A percentile compares a stretch with the other conserved stretches of the same genome.
These are phyloP conservation scores for Epinotia ramella DNA, from an alignment of 2,888 invertebrate genomes.

Conservation along the genomic window DNA sequence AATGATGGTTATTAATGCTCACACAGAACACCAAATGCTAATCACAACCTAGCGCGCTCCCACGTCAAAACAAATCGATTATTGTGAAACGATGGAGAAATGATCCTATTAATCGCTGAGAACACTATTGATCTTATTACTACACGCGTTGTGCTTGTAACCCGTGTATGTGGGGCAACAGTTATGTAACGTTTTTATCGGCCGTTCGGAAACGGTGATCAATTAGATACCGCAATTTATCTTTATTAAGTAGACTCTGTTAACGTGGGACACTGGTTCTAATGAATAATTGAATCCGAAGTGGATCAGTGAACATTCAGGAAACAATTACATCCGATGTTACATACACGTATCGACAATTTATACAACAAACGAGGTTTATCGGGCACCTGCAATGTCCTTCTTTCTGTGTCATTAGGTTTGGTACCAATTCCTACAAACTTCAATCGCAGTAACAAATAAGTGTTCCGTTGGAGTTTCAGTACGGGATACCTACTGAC, in stretches of 20 bases:
- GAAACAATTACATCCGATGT: constrained; percentile 4
- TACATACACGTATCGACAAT: constrained; percentile 1
- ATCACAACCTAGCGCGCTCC: constrained; percentile 15
- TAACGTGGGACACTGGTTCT: neutral
- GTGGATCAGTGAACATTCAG: constrained; percentile 28
- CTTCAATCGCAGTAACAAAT: no score
- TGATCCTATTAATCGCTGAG: constrained; percentile 43
- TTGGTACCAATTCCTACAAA: neutral
- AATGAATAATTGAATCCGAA: constrained; percentile 2
- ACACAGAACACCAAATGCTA: constrained; percentile 3
- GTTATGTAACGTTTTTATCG: constrained; percentile 36
- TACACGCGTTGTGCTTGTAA: constrained; percentile 27
- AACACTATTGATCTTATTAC: constrained; percentile 43
- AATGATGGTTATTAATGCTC: neutral
- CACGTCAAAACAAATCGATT: constrained; percentile 44
- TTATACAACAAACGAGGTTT: neutral
- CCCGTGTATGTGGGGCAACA: constrained; percentile 29
- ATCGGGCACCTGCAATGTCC: neutral
- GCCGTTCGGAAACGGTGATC: constrained; percentile 27
- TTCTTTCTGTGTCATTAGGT: neutral
- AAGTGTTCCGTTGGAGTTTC: no score
- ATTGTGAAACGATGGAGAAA: constrained; percentile 43
- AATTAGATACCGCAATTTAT: constrained; percentile 28
- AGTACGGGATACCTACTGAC: no score
- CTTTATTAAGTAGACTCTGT: constrained; percentile 1